phyloP scores from a whole-genome alignment of 2,113 vertebrate genomes.

The Egretta garzetta region DNA sequence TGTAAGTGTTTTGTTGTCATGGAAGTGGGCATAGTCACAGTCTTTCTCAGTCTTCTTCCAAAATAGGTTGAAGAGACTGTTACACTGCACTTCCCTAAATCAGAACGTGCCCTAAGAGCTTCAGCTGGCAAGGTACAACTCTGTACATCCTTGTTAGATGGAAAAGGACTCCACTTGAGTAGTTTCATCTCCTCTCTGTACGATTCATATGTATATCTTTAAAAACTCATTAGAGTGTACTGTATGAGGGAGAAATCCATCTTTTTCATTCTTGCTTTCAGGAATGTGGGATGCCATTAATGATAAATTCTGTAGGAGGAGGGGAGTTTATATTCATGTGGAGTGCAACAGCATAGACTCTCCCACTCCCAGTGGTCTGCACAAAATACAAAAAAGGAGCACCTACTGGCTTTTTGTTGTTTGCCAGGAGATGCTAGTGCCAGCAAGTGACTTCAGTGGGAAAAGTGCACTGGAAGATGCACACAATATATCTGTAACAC shows the following conservation, averaged over 20 bases:
- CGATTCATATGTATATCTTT: neutral
- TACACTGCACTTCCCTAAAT: neutral
- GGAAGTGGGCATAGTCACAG: neutral
- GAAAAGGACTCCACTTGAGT: neutral
- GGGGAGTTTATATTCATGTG: neutral
- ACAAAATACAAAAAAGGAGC: neutral
- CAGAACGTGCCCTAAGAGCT: rapidly evolving
- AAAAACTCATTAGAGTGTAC: neutral
- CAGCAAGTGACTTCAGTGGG: neutral
- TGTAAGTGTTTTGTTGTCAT: neutral
- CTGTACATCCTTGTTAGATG: neutral
- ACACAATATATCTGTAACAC: neutral
- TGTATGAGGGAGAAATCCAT: neutral
- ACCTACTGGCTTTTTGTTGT: neutral
- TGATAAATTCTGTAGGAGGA: neutral
- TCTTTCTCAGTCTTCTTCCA: neutral
- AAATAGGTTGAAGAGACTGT: neutral
- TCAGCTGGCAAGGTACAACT: neutral
- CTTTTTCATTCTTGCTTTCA: neutral
- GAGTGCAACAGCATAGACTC: neutral
- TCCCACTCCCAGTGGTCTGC: neutral
- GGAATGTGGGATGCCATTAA: neutral
- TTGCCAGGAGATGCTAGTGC: neutral
- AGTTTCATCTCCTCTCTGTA: neutral
- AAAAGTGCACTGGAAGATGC: neutral